A percentile compares a stretch with the other conserved stretches of the same genome.
Conservation (phyloP, 2,888 invertebrate genomes). For the Arctia plantaginis region DNA sequence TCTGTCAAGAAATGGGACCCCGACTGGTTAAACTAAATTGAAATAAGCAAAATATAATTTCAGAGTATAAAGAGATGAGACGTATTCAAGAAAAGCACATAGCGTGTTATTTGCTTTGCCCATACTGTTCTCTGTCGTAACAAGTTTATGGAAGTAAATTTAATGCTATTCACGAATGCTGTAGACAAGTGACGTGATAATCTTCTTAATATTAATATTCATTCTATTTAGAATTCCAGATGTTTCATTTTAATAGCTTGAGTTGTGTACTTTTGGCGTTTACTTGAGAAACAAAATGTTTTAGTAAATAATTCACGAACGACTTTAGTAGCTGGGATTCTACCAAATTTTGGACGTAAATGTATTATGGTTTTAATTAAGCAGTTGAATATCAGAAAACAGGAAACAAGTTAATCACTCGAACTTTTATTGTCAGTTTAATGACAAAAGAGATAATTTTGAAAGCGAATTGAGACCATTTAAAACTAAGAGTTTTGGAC, state of each 20-base stretch:
- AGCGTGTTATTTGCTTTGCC: not conserved
- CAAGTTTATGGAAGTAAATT: not conserved
- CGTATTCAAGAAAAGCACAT: not conserved
- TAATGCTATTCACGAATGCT: not conserved
- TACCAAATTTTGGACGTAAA: slow-evolving; percentile 54
- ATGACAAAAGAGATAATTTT: not conserved
- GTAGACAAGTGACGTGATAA: slow-evolving; percentile 21
- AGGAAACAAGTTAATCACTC: not conserved
- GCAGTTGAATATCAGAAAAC: not conserved
- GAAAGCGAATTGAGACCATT: not conserved
- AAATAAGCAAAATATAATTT: not conserved
- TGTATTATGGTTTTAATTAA: not conserved
- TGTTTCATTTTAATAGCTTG: slow-evolving; percentile 27
- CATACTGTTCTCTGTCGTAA: not conserved
- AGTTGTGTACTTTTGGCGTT: slow-evolving; percentile 21
- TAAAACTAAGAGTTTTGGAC: not conserved
- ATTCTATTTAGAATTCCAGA: slow-evolving; percentile 28
- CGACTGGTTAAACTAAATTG: not conserved
- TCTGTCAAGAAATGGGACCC: too few relatives aligned
- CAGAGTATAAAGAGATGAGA: not conserved
- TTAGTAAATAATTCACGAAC: slow-evolving; percentile 66
- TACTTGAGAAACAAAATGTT: slow-evolving; percentile 47
- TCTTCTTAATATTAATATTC: slow-evolving; percentile 30
- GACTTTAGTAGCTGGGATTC: slow-evolving; percentile 49
- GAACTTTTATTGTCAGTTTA: not conserved